Base-by-base conservation (phyloP, 2,888 invertebrate species). In the Zygothrica quintamaculata region DNA sequence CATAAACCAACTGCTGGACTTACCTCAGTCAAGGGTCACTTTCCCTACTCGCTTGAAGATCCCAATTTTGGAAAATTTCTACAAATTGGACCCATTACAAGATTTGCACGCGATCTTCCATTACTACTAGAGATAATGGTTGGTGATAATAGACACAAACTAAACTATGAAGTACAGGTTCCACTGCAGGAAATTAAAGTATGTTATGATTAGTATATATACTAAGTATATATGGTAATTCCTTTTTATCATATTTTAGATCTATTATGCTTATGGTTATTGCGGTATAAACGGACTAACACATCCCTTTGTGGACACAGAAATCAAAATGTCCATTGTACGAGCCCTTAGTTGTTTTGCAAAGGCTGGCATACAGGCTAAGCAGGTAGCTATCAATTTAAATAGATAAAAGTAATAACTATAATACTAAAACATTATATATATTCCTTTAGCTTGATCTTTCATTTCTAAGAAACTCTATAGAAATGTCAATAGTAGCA, bases 1-100 rank as follows among this genome's bases (percentile, higher is more conserved):
- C 96, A 97, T 90, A 97, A 97, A 88, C 95, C 97, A 2, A 95
- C 96, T 29, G 93, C 94, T n/a, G 93, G 95, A 93, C 88, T 92
- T 4, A 65, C 88, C 4, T 90, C 95, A 0, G 92, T 93, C 26
- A 92, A 91, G 5, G 94, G 94, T 0, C 95, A 95, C 88, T 93
- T 92, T 65, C 95, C 95, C 0, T 90, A 91, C 1, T 87, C 92
- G 0, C 18, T 48, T 8, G 78, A 88, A 0, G 93, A 94, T 77
- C 88, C 90, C 11, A 86, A 89, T 9, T 93, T 93, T 82, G 66
- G 90, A 0, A 90, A 91, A 39, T 92, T 92, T 81, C 89, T 95
- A 26, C 92, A 92, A 0, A 86, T 94, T 16, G 95, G 95, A 0
- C 98, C 98, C 0, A 93, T 98, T 92, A 92, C 95, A 18, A 93